Conservation (phyloP, 2,113 vertebrate genomes). For the Cheilinus undulatus region DNA sequence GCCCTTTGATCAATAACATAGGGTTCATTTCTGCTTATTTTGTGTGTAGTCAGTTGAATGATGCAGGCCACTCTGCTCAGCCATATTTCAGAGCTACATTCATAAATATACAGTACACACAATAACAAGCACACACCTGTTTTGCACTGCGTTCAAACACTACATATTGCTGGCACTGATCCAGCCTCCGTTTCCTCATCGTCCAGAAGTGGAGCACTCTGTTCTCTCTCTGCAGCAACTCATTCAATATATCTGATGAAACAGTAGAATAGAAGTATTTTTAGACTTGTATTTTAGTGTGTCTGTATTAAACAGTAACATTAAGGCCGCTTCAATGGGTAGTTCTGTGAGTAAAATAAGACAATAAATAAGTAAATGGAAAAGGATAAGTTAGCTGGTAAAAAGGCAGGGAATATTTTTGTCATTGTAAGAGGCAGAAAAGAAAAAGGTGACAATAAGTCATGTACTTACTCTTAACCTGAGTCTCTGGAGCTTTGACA, state of each 20-base stretch:
- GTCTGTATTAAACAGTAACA: neutral
- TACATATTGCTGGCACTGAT: conserved; percentile 98
- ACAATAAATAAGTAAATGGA: neutral
- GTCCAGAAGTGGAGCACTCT: conserved; percentile 99
- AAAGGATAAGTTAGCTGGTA: too few species aligned
- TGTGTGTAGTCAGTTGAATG: conserved; percentile 3
- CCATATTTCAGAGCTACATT: neutral
- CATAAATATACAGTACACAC: conserved; percentile 1
- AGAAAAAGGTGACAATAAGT: neutral
- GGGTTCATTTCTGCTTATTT: neutral
- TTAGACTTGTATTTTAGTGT: neutral
- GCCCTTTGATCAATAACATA: neutral
- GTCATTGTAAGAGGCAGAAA: conserved; percentile 9
- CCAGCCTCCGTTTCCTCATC: conserved; percentile 95
- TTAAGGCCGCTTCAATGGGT: neutral
- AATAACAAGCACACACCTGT: conserved; percentile 85
- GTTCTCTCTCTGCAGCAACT: conserved; percentile 98
- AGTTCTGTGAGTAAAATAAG: neutral
- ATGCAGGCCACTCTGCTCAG: neutral
- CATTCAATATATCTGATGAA: conserved; percentile 94
- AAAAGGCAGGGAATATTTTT: too few species aligned
- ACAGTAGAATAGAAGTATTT: conserved; percentile 3
- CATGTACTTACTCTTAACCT: conserved; percentile 96
- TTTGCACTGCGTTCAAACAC: conserved; percentile 99
- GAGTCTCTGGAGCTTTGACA: conserved; percentile 97